These are phyloP conservation scores for Agapostemon virescens DNA, from an alignment of 2,888 invertebrate genomes.

Conservation along the genomic window DNA sequence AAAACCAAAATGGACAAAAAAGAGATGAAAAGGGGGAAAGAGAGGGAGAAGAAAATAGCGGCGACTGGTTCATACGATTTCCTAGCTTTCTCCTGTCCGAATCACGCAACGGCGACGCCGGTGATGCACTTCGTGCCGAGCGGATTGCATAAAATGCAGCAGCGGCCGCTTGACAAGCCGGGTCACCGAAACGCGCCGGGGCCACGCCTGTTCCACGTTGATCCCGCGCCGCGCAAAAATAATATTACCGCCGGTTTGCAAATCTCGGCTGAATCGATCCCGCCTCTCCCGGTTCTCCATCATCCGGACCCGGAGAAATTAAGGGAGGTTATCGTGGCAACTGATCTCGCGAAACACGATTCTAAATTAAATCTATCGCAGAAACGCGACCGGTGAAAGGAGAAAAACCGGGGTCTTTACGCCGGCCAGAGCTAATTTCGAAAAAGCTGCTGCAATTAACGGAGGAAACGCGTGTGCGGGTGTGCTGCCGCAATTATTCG, in stretches of 20 bases:
- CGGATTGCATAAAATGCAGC: conserved; percentile 54
- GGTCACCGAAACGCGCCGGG: conserved; percentile 14
- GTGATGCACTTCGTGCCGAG: conserved; percentile 57
- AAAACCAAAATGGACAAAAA: conserved; percentile 14
- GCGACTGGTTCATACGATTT: conserved; percentile 52
- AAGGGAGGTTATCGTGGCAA: conserved; percentile 40
- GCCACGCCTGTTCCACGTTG: conserved; percentile 22
- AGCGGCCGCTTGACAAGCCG: not conserved
- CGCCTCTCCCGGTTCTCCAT: conserved; percentile 17
- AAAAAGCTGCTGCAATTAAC: not conserved
- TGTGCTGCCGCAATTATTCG: not conserved
- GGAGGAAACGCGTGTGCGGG: not conserved
- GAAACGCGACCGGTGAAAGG: conserved; percentile 27
- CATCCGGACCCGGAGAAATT: conserved; percentile 26
- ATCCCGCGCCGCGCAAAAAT: conserved; percentile 4
- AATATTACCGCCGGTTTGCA: not conserved
- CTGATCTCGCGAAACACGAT: conserved; percentile 34
- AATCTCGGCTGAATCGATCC: conserved; percentile 10
- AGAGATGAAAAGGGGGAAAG: not conserved
- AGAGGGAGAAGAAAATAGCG: not conserved
- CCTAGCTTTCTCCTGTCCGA: conserved; percentile 63
- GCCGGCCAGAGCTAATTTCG: not conserved
- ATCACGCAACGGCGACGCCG: conserved; percentile 60
- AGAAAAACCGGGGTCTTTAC: conserved; percentile 3
- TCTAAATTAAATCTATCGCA: conserved; percentile 28